Base-by-base conservation (phyloP, 2,888 invertebrate species). In the Frankliniella intonsa region DNA sequence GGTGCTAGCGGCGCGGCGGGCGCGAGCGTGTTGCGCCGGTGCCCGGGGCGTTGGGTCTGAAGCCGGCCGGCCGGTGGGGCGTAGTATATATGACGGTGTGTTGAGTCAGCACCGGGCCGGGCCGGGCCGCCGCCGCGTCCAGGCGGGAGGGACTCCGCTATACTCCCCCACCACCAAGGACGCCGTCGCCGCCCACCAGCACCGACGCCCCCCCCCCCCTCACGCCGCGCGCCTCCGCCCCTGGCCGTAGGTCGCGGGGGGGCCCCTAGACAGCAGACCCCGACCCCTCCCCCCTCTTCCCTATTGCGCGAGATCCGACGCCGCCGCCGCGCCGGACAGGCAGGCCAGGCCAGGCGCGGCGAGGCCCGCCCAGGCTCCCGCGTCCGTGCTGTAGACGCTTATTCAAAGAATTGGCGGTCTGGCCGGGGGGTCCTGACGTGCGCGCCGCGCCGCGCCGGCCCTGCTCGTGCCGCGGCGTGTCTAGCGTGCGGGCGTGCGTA, bases 131-230 rank as follows among this genome's bases (percentile, higher is more conserved):
- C 19, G 62, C 62, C 7, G 62, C 62, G 62, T 62, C 62, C 62
- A 62, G 62, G 62, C 55, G 55, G 55, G 14, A 55, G 55, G 55
- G 14, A 12, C 55, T 17, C 55, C 14, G 55, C 55, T 14, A 17
- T 55, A n/a, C 69, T 69, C 55, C 69, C 69, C 69, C 69, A 69
- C 69, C 69, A 69, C 69, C 38, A 69, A 69, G 69, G 69, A 69
- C 69, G 69, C 69, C 69, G 69, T 5, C 69, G 69, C 19, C 22
- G 69, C 69, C 69, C 69, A 22, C 22, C 69, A 25, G 12, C 10
- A 22, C 62, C 7, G 62, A 17, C 19, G 19, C 62, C 62, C 62
- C 62, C 19, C 19, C 62, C 62, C 62, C 62, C 62, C 19, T 7
- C 62, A 1, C 62, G 0, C 17, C 19, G 3, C 55, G n/a, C n/a